Evolutionary conservation across 2,888 invertebrate species (phyloP), one percentile per base, ranked within the genome.

Genomic region (Sesia bembeciformis): DNA sequence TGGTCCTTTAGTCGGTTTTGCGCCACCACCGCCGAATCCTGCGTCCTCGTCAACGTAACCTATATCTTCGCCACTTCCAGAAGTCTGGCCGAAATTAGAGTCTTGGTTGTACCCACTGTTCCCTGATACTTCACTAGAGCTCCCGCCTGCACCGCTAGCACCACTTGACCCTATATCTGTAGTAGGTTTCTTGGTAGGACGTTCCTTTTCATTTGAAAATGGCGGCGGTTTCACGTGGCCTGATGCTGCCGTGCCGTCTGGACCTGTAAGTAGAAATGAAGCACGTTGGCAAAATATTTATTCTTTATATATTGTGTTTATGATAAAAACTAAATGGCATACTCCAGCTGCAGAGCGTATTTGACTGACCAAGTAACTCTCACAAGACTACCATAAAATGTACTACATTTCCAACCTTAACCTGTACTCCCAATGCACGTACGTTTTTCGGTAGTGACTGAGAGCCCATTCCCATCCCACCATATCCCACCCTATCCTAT

Each of bases 231-330:
- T 91, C 4, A 90, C 84, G 63, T 90, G 90, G 0, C 91, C 91
- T 61, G 91, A 91, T 40, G 91, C 91, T 42, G 92, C 92, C 4
- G 91, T 90, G 40, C 88, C 90, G 58, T 90, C 90, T 23, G 90
- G 90, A 40, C 85, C 87, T 84, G 23, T 46, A 46, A 46, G 23
- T 46, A 46, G 23, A 2, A 1, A 23, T 23, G 23, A 23, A 23
- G 23, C 23, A 23, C 23, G 23, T 23, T 1, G 23, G 23, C 23
- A 23, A 23, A 23, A 23, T 23, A 23, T 23, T 23, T 23, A 23
- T 23, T 23, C 23, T 23, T 23, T 23, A 23, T 23, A 1, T 23
- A 23, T 23, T 23, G 23, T 23, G 2, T 23, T 23, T 23, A 23
- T 23, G 23, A 23, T 1, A 23, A 23, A 23, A 23, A 23, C n/a